Conservation (phyloP, 2,888 invertebrate species). For the Cosmia trapezina region DNA sequence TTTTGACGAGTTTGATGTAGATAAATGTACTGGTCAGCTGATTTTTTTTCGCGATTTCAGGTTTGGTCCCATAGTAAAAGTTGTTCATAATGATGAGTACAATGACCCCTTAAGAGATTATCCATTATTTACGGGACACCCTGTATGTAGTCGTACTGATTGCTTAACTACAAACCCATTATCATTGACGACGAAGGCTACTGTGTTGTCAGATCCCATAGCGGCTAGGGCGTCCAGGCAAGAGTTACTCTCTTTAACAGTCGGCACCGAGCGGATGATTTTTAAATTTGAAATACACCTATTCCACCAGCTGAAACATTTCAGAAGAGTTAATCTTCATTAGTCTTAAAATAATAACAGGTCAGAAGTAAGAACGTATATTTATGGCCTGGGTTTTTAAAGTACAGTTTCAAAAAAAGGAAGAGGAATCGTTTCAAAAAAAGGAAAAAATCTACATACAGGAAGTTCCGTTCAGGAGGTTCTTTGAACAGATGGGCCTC, state of each 20-base stretch:
- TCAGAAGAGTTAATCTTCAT: not conserved
- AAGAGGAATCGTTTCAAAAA: not conserved
- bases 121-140: no score
- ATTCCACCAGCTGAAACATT: slow-evolving; percentile 93
- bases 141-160: not conserved
- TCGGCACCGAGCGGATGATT: slow-evolving; percentile 66
- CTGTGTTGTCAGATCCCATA: slow-evolving; percentile 69
- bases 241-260: slow-evolving; percentile 85
- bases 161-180: slow-evolving; percentile 75
- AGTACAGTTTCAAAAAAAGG: not conserved
- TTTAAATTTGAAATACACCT: slow-evolving; percentile 77
- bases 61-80: no score
- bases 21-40: no score
- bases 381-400: not conserved
- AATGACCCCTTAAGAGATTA: no score
- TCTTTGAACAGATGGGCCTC: slow-evolving; percentile 92
- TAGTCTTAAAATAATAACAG: not conserved
- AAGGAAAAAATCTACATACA: slow-evolving; percentile 61
- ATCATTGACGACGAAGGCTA: slow-evolving; percentile 74
- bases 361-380: not conserved
- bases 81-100: no score
- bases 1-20: no score
- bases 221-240: slow-evolving; percentile 66
- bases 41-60: no score
- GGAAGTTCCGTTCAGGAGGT: slow-evolving; percentile 72